Evolutionary conservation across 2,888 invertebrate species (phyloP).

Genomic region (Oscheius sp.): DNA sequence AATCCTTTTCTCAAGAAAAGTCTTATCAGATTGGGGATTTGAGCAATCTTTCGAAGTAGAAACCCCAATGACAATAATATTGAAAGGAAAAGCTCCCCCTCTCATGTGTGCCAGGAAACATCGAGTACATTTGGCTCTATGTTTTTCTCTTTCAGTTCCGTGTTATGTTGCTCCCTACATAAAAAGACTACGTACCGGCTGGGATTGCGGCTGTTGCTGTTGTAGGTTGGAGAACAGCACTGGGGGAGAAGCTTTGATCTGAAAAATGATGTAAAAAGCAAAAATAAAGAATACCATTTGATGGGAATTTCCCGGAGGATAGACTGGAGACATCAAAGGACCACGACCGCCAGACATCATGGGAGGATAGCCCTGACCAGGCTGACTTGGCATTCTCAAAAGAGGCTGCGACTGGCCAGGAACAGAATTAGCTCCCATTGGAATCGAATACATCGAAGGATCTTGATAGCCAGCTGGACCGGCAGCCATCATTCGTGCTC

Average conservation of each 20-base stretch:
- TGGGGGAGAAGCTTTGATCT: conserved; percentile 31
- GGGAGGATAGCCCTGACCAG: conserved; percentile 22
- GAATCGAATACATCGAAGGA: conserved; percentile 13
- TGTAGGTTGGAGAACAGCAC: conserved; percentile 23
- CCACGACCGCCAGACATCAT: conserved; percentile 8
- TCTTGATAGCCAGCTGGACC: conserved; percentile 9
- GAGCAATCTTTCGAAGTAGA: too few relatives aligned
- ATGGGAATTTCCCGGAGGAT: conserved; percentile 20
- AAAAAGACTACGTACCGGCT: conserved; percentile 9
- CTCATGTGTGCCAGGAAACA: neutral
- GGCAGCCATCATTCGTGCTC: neutral
- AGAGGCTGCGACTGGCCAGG: conserved; percentile 29
- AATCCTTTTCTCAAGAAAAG: too few relatives aligned
- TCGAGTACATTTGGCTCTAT: too few relatives aligned
- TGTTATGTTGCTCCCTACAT: too few relatives aligned
- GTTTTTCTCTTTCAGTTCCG: too few relatives aligned
- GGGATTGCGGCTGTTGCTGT: conserved; percentile 17
- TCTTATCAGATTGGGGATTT: too few relatives aligned
- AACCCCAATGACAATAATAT: too few relatives aligned
- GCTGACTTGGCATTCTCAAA: conserved; percentile 22
- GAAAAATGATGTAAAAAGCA: conserved; percentile 11
- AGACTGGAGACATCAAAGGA: conserved; percentile 27
- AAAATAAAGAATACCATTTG: conserved; percentile 29
- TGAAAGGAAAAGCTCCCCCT: too few relatives aligned
- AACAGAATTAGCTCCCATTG: conserved; percentile 33